Evolutionary conservation across 2,888 invertebrate species (phyloP).

Genomic region (Melanargia galathea): DNA sequence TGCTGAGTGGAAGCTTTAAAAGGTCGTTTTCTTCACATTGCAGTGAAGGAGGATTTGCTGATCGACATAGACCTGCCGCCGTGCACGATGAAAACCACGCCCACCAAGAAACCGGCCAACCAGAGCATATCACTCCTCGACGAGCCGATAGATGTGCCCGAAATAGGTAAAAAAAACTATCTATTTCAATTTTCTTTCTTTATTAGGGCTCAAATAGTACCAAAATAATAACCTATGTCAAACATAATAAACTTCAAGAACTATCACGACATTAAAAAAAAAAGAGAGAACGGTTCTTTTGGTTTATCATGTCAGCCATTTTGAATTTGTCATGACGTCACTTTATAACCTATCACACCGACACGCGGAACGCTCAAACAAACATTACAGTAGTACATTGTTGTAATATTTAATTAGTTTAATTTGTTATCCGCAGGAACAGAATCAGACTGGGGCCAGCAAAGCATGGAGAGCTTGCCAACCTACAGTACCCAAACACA

Average conservation of each 20-base stretch:
- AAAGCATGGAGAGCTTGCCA: slow-evolving; percentile 70
- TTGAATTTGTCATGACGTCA: no score
- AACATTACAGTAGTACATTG: neutral
- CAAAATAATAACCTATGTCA: neutral
- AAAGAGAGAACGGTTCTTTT: no score
- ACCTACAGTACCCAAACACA: slow-evolving; percentile 52
- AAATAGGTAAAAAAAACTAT: slow-evolving; percentile 70
- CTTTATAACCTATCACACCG: no score
- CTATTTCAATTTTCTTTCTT: no score
- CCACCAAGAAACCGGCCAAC: slow-evolving; percentile 49
- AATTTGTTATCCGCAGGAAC: slow-evolving; percentile 51
- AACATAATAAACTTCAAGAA: no score
- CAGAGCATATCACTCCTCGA: slow-evolving; percentile 83
- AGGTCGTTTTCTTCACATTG: slow-evolving; percentile 39
- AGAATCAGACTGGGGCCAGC: slow-evolving; percentile 66
- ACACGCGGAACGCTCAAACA: no score
- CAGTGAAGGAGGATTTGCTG: slow-evolving; percentile 85
- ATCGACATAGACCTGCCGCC: slow-evolving; percentile 87
- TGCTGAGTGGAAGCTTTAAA: neutral
- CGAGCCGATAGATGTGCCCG: slow-evolving; percentile 88
- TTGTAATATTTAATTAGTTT: slow-evolving; percentile 2
- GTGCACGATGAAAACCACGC: slow-evolving; percentile 64
- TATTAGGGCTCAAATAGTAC: no score
- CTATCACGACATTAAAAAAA: no score
- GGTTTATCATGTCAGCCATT: no score